Conservation (phyloP, 2,888 invertebrate genomes). For the Sympetrum striolatum region DNA sequence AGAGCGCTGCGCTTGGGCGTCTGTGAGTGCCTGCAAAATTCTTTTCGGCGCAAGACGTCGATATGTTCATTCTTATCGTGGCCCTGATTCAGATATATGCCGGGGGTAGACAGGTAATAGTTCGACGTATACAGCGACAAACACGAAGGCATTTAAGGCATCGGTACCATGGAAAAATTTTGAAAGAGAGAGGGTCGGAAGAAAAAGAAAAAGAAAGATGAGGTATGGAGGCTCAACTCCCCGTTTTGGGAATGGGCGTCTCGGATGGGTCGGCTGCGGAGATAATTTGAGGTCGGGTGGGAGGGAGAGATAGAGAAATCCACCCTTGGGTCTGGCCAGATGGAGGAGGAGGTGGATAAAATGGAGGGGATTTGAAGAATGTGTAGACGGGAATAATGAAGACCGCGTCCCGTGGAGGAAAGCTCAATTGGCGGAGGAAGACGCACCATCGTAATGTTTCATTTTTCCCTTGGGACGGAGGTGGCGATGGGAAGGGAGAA, state of each 20-base stretch:
- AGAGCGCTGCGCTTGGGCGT: too few relatives aligned
- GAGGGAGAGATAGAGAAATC: neutral
- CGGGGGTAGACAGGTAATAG: too few relatives aligned
- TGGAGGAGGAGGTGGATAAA: neutral
- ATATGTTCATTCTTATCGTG: too few relatives aligned
- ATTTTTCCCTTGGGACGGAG: neutral
- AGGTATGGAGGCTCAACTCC: neutral
- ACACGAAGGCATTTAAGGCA: too few relatives aligned
- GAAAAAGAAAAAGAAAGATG: neutral
- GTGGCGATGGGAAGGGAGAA: neutral
- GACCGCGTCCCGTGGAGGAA: neutral
- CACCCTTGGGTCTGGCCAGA: neutral
- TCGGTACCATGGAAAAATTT: neutral
- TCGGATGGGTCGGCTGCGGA: neutral
- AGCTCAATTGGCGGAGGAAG: neutral
- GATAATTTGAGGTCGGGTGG: neutral
- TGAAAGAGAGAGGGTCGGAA: neutral
- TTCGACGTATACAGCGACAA: too few relatives aligned
- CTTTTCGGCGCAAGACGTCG: too few relatives aligned
- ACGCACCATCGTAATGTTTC: neutral
- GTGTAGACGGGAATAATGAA: constrained; percentile 2
- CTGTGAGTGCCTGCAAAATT: too few relatives aligned
- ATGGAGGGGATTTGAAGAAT: neutral
- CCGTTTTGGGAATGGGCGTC: neutral
- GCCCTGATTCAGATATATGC: too few relatives aligned